Base-by-base conservation (phyloP, 2,797 vertebrate species). In the Acanthurus leucopareius region DNA sequence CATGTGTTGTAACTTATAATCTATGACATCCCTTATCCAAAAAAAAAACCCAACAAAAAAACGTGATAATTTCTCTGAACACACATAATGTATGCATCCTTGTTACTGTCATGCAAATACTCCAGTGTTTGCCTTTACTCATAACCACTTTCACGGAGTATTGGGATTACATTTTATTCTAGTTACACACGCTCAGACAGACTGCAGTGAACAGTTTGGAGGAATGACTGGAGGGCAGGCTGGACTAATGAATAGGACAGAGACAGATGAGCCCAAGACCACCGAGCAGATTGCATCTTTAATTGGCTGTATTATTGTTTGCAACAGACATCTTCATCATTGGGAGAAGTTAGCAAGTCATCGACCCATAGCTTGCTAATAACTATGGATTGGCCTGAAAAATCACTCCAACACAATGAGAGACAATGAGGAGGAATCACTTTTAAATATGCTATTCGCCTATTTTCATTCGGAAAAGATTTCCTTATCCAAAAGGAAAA, bases 281-380 rank as follows among this genome's bases (percentile, higher is more conserved):
- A 69, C 64, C 17, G 73, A 90, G 87, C 91, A 93, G 88, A 93
- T 87, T 93, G 90, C 74, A 87, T 88, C 72, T 83, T 84, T 94
- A 91, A 93, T 92, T 92, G 88, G 79, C 73, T 89, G 79, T 81
- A 86, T 84, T 89, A 75, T 80, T 85, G 73, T 91, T 90, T 88
- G 75, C 59, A 79, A 53, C 74, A 82, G 72, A 92, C 84, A 73
- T 93, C 88, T 94, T 86, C 84, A 92, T 91, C 88, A 88, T 25
- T 44, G 38, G 64, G 54, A 69, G 71, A 89, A 84, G 83, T 76
- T 87, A 89, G 86, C 80, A 89, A 91, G 74, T 82, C 86, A 86
- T 86, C 76, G 79, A 94, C 82, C 85, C 78, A 47, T 75, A 84
- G 75, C 63, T 86, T 73, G 59, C 79, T 91, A 90, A 92, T 92